Conservation (phyloP, 2,113 vertebrate species). For the Cervus canadensis region DNA sequence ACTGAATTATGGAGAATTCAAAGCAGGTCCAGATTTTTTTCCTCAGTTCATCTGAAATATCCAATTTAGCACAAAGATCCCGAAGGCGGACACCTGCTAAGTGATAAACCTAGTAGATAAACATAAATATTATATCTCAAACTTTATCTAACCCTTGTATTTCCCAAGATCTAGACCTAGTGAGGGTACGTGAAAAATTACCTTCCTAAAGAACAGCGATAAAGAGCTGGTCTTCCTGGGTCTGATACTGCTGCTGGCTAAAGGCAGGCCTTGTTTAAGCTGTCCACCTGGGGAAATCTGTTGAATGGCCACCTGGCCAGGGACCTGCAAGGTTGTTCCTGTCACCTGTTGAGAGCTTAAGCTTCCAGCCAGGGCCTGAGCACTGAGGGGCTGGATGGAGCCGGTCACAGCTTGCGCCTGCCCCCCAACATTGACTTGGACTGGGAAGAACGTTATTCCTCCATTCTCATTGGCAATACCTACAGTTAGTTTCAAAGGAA, state of each 20-base stretch:
- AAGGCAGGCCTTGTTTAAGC: slow-evolving; percentile 61
- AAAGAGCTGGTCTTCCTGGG: slow-evolving; percentile 80
- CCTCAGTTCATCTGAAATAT: slow-evolving; percentile 82
- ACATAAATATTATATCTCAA: not conserved
- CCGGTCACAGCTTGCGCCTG: slow-evolving; percentile 81
- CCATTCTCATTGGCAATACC: slow-evolving; percentile 95
- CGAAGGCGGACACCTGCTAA: slow-evolving; percentile 85
- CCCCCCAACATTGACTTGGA: slow-evolving; percentile 84
- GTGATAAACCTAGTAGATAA: slow-evolving; percentile 81
- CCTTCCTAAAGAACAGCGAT: slow-evolving; percentile 86
- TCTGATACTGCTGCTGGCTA: not conserved
- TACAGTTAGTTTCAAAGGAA: slow-evolving; percentile 60
- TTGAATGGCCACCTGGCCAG: slow-evolving; percentile 78
- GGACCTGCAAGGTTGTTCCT: slow-evolving; percentile 77
- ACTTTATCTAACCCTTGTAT: not conserved
- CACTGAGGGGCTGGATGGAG: slow-evolving; percentile 85
- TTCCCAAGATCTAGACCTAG: not conserved
- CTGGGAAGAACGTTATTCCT: slow-evolving; percentile 90
- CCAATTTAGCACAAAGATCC: slow-evolving; percentile 85
- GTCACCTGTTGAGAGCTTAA: slow-evolving; percentile 77
- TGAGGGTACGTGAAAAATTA: slow-evolving; percentile 30
- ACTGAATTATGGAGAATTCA: slow-evolving; percentile 85
- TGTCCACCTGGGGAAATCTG: slow-evolving; percentile 76
- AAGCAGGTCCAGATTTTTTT: slow-evolving; percentile 89
- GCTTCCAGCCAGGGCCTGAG: slow-evolving; percentile 78